A percentile compares a stretch with the other conserved stretches of the same genome.
Evolutionary conservation across 1,140 invertebrate genomes (phyloP).

Genomic region (Brachionus paranguensis): DNA sequence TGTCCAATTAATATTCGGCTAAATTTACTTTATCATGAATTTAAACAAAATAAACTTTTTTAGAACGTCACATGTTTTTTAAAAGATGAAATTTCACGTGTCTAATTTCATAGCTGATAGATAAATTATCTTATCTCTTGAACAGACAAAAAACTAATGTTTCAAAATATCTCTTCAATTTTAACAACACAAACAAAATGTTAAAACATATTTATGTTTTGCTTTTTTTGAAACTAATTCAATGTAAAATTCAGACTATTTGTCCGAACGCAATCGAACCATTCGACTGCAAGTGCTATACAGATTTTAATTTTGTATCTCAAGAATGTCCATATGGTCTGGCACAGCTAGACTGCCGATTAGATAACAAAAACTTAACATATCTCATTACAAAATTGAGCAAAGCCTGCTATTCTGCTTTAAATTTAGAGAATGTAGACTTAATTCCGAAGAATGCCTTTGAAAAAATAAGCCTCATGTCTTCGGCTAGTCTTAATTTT

Average conservation of each 20-base stretch:
- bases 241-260: neutral
- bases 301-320: neutral
- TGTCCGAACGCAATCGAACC: neutral
- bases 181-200: neutral
- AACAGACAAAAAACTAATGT: neutral
- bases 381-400: neutral
- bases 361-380: neutral
- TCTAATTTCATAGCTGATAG: neutral
- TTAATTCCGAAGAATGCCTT: neutral
- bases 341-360: neutral
- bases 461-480: neutral
- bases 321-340: neutral
- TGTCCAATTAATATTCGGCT: no score
- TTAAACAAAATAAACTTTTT: neutral
- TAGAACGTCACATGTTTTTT: neutral
- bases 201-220: neutral
- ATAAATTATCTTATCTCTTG: neutral
- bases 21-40: no score
- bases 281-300: neutral
- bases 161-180: neutral
- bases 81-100: neutral
- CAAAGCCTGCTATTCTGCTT: neutral
- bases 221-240: neutral
- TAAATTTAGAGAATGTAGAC: neutral
- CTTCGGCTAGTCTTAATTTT: neutral